Evolutionary conservation across 2,888 invertebrate genomes (phyloP), one percentile per base, ranked within the genome.

Genomic region (Homarus gammarus): DNA sequence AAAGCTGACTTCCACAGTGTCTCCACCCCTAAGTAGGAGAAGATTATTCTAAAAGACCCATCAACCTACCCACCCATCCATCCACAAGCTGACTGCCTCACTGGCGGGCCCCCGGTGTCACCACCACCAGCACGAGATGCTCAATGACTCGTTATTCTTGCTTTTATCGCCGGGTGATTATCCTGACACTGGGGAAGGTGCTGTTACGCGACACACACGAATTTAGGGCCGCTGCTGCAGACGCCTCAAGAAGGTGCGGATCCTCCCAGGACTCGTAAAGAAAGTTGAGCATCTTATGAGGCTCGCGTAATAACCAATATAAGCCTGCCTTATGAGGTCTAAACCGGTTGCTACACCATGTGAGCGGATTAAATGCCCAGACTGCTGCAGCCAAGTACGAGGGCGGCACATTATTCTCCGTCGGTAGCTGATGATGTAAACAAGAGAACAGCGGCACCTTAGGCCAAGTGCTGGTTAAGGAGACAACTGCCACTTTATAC

Each of bases 241-340:
- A 5, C 27, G 27, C 6, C 64, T 51, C 61, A 33, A n/a, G 49
- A 8, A 78, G 2, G 78, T 33, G 56, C 22, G n/a, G 27, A 27
- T 56, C 64, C 79, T 64, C 64, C n/a, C 33, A n/a, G n/a, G 38
- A 27, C 38, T 79, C 79, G 79, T 79, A 79, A 64, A 79, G 27
- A 33, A 33, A 64, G 38, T 79, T 79, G 64, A 64, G 79, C 49
- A 79, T 61, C 79, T 79, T 79, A 64, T 79, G 64, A 79, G 38
- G 61, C 31, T 31, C 38, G 40, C 33, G 64, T 79, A 79, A 79
- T 79, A 79, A 79, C 61, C 79, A 64, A 40, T 64, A 40, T 64
- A 61, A 36, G 27, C 61, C 51, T 38, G 64, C 64, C 61, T 79
- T 79, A 79, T 40, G 79, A 79, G 40, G 64, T 64, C 64, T 64